A percentile compares a stretch with the other conserved stretches of the same genome.
phyloP scores from a whole-genome alignment of 2,113 vertebrate species.

The Pica pica region DNA sequence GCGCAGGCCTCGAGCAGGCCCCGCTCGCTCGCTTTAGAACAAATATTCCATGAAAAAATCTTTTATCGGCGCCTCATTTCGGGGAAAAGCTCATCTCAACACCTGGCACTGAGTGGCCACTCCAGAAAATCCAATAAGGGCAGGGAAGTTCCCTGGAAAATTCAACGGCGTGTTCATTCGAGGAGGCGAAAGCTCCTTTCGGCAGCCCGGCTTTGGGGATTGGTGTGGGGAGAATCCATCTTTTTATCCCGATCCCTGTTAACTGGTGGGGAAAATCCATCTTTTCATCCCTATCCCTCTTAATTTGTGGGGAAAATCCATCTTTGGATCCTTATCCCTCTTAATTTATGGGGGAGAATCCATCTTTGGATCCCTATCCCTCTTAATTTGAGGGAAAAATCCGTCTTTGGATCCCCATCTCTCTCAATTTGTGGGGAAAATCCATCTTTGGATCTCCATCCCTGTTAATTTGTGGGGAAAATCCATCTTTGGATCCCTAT shows the following conservation, averaged over 20 bases:
- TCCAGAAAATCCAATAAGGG: neutral
- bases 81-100: rapidly evolving
- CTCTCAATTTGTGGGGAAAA: too few species aligned
- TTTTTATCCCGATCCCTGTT: too few species aligned
- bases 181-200: neutral
- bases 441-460: neutral
- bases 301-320: too few species aligned
- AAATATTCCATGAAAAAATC: neutral
- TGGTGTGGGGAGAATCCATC: neutral
- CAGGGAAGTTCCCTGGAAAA: neutral
- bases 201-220: rapidly evolving
- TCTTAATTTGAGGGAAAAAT: too few species aligned
- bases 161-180: rapidly evolving
- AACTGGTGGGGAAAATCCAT: neutral
- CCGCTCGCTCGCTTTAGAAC: rapidly evolving
- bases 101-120: neutral
- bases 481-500: neutral
- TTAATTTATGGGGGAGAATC: too few species aligned
- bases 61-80: neutral
- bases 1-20: neutral
- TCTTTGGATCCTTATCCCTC: neutral
- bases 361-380: neutral
- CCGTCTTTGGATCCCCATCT: neutral
- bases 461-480: too few species aligned
- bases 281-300: neutral